Percentiles rank a stretch among this genome's conserved stretches.
phyloP scores from a whole-genome alignment of 23 tunicate species.

The Ciona savignyi region DNA sequence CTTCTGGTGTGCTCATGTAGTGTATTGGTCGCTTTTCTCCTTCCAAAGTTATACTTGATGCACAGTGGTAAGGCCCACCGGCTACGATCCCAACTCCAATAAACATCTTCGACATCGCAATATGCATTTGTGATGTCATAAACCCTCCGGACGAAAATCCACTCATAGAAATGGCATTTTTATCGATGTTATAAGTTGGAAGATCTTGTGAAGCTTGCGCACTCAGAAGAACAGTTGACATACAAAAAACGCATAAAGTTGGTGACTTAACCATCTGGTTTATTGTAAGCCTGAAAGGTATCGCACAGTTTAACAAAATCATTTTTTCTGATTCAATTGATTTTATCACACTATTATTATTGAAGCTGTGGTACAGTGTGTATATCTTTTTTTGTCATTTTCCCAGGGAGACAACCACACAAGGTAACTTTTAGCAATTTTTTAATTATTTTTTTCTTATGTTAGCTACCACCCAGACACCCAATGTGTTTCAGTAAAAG shows the following conservation, averaged over 20 bases:
- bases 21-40: neutral
- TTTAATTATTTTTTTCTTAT: no score
- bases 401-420: no score
- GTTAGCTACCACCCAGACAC: no score
- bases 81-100: constrained; percentile 37
- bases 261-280: no score
- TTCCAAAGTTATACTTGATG: neutral
- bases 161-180: constrained; percentile 23
- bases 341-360: neutral
- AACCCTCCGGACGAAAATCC: constrained; percentile 44
- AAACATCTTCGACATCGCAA: constrained; percentile 19
- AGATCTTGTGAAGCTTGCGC: neutral
- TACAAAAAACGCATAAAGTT: no score
- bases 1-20: constrained; percentile 7
- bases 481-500: no score
- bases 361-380: neutral
- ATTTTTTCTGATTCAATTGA: no score
- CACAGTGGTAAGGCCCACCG: constrained; percentile 30
- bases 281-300: no score
- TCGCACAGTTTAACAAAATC: no score
- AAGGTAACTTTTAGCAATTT: no score
- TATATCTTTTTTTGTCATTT: no score
- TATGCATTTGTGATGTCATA: constrained; percentile 43
- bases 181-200: constrained; percentile 18
- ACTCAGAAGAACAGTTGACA: neutral